Evolutionary conservation across 2,797 vertebrate genomes (phyloP).

Genomic region (Pteropus rufus): DNA sequence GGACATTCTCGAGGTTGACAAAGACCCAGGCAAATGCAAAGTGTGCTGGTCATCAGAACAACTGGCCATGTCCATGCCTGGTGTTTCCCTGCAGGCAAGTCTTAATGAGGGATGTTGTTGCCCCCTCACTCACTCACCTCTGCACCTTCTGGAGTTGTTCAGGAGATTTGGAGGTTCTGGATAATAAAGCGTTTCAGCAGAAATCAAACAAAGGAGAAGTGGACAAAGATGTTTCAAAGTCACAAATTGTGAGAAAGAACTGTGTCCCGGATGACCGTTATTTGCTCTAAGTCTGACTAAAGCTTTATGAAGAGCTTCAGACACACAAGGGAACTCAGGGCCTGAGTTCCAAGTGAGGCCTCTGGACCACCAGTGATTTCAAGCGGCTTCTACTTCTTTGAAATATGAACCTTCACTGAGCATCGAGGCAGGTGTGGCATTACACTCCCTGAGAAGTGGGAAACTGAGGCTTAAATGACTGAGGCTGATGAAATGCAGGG

Average conservation of each 20-base stretch:
- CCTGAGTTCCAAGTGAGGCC: too few relatives aligned
- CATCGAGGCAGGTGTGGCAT: neutral
- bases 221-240: neutral
- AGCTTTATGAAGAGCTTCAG: neutral
- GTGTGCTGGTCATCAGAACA: neutral
- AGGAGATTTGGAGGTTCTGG: neutral
- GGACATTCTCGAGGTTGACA: neutral
- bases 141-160: neutral
- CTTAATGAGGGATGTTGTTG: neutral
- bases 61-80: fast-evolving
- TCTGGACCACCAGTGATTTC: neutral
- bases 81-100: neutral
- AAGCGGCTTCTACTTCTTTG: too few relatives aligned
- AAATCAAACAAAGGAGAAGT: neutral
- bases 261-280: neutral
- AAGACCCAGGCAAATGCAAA: neutral
- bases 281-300: neutral
- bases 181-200: neutral
- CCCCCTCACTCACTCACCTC: neutral
- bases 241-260: neutral
- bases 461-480: neutral
- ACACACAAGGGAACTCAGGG: neutral
- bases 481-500: neutral
- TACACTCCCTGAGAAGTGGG: neutral
- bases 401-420: neutral